Evolutionary conservation across 2,797 vertebrate species (phyloP).

Genomic region (Novumbra hubbsi): DNA sequence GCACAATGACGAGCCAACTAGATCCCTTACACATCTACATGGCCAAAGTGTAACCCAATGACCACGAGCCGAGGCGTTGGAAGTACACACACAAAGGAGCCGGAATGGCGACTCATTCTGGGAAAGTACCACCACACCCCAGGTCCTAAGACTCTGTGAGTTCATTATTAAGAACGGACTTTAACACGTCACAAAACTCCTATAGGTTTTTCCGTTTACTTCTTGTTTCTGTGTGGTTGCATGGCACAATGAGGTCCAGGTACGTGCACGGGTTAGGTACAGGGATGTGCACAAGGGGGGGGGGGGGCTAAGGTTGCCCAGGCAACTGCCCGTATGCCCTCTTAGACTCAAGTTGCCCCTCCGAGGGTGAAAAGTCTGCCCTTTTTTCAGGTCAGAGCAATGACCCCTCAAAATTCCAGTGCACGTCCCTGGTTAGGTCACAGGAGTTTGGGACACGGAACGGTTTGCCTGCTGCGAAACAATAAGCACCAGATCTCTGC

Average conservation of each 20-base stretch:
- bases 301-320: too few species aligned
- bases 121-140: background rate
- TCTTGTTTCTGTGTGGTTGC: background rate
- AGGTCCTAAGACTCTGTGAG: background rate
- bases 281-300: too few species aligned
- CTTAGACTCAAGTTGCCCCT: too few species aligned
- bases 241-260: background rate
- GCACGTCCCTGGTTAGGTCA: background rate
- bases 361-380: too few species aligned
- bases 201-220: background rate
- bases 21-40: background rate
- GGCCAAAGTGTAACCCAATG: constrained; percentile 14
- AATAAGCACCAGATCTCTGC: background rate
- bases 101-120: background rate
- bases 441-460: background rate
- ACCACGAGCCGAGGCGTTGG: constrained; percentile 7
- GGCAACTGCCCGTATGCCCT: too few species aligned
- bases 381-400: too few species aligned
- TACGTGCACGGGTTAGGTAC: too few species aligned
- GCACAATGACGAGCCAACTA: constrained; percentile 2
- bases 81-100: background rate
- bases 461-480: background rate
- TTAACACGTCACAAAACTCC: background rate
- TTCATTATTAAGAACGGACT: background rate
- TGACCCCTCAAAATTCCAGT: too few species aligned